Percentiles rank a stretch among this genome's conserved stretches.
Conservation (phyloP, 1,140 invertebrate genomes). For the Ostrea denselamellosa region DNA sequence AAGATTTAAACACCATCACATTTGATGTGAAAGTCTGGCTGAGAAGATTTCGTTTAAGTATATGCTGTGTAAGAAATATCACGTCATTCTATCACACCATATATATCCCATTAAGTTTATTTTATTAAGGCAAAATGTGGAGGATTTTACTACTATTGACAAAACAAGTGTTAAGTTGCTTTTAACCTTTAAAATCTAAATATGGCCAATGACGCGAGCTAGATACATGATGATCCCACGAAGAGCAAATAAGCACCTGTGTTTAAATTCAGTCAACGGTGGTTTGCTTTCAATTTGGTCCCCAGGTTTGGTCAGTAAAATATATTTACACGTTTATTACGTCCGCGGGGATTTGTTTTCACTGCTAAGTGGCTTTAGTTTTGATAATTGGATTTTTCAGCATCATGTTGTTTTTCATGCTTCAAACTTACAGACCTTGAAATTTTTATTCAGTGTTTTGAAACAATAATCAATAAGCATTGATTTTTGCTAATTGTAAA, state of each 20-base stretch:
- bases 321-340: neutral
- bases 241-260: neutral
- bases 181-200: neutral
- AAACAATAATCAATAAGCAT: neutral
- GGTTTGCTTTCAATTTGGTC: neutral
- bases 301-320: neutral
- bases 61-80: too few relatives aligned
- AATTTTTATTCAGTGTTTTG: neutral
- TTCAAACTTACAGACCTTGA: neutral
- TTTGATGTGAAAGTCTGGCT: too few relatives aligned
- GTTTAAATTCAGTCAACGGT: neutral
- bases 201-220: neutral
- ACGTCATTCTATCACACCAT: too few relatives aligned
- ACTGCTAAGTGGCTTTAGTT: constrained; percentile 7
- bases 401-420: neutral
- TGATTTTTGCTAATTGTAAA: neutral
- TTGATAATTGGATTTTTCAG: constrained; percentile 22
- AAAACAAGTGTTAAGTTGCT: neutral
- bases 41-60: too few relatives aligned
- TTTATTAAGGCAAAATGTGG: neutral
- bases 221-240: neutral
- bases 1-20: too few relatives aligned
- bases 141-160: neutral
- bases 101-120: neutral
- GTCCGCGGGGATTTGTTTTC: constrained; percentile 2